phyloP scores from a whole-genome alignment of 2,888 invertebrate genomes.

The Escarpia spicata region DNA sequence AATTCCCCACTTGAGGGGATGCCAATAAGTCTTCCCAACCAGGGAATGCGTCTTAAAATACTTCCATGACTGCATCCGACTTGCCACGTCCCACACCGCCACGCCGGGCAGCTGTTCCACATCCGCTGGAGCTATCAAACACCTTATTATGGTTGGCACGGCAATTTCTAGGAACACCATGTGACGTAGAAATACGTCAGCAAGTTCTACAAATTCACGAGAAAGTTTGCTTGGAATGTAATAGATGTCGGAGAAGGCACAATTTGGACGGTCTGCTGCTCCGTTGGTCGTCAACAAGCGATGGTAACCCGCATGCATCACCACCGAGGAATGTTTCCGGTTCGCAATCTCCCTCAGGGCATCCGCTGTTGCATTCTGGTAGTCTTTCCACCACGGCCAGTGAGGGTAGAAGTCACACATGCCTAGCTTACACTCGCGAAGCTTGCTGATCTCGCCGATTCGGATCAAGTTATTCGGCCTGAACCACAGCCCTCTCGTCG shows the following conservation, averaged over 20 bases:
- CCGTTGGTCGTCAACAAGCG: conserved; percentile 36
- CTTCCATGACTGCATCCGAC: conserved; percentile 38
- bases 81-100: conserved; percentile 30
- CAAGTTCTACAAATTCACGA: conserved; percentile 32
- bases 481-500: conserved; percentile 35
- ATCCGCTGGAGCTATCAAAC: conserved; percentile 32
- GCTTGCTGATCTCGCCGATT: conserved; percentile 36
- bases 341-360: conserved; percentile 28
- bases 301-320: conserved; percentile 34
- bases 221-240: conserved; percentile 40
- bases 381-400: conserved; percentile 42
- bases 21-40: conserved; percentile 36
- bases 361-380: conserved; percentile 29
- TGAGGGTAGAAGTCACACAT: conserved; percentile 42
- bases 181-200: conserved; percentile 36
- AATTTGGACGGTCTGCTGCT: conserved; percentile 32
- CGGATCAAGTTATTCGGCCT: conserved; percentile 33
- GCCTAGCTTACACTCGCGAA: conserved; percentile 40
- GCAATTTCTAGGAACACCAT: conserved; percentile 45
- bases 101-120: conserved; percentile 31
- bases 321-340: background rate
- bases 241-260: conserved; percentile 42
- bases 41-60: conserved; percentile 38
- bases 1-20: conserved; percentile 42
- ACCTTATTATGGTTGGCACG: conserved; percentile 39